A percentile compares a stretch with the other conserved stretches of the same genome.
phyloP scores from a whole-genome alignment of 2,888 invertebrate genomes.

The Acanthacorydalis orientalis region DNA sequence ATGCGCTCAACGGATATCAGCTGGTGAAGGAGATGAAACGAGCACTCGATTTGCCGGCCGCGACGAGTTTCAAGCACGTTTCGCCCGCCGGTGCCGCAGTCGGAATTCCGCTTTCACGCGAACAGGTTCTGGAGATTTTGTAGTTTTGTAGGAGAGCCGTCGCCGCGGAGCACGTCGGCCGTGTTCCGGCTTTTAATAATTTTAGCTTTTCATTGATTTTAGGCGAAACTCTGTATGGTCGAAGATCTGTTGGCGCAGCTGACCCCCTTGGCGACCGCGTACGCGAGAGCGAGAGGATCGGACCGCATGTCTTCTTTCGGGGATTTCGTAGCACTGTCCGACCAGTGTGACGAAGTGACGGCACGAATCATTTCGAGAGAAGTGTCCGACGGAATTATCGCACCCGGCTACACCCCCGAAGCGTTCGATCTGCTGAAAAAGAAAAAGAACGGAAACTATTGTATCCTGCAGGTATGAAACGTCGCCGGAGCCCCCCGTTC shows the following conservation, averaged over 20 bases:
- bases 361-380: conserved; percentile 84
- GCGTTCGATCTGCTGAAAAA: conserved; percentile 77
- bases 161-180: too few relatives aligned
- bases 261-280: conserved; percentile 75
- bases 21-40: conserved; percentile 74
- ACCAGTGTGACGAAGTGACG: conserved; percentile 75
- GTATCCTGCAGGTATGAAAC: conserved; percentile 54
- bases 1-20: conserved; percentile 96
- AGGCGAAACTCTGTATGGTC: conserved; percentile 88
- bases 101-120: conserved; percentile 55
- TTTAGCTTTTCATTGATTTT: conserved; percentile 12
- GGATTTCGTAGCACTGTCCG: conserved; percentile 90
- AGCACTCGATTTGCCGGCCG: conserved; percentile 72
- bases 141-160: conserved; percentile 1
- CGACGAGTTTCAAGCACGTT: conserved; percentile 95
- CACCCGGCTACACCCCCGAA: conserved; percentile 72
- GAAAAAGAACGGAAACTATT: conserved; percentile 89
- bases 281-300: conserved; percentile 91
- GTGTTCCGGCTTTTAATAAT: too few relatives aligned
- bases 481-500: too few relatives aligned
- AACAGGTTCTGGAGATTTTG: conserved; percentile 32
- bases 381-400: conserved; percentile 97
- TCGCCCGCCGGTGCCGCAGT: conserved; percentile 96
- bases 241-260: conserved; percentile 58
- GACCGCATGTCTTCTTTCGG: conserved; percentile 99